Evolutionary conservation across 2,797 vertebrate species (phyloP).

Genomic region (Urosaurus nigricauda): DNA sequence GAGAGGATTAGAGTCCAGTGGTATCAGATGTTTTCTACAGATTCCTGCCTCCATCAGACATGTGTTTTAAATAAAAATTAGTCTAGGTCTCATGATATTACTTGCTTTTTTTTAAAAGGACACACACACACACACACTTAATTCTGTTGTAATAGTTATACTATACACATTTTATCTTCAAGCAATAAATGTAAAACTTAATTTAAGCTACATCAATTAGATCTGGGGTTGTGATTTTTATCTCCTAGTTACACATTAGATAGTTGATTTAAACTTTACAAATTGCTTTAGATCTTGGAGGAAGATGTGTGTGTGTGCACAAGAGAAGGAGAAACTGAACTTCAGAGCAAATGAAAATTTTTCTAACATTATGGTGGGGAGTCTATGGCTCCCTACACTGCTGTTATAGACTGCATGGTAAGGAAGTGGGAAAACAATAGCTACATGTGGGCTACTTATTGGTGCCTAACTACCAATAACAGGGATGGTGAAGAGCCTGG

Average conservation of each 20-base stretch:
- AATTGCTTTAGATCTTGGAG: constrained; percentile 67
- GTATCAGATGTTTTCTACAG: constrained; percentile 62
- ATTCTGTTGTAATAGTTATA: constrained; percentile 75
- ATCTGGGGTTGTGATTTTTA: constrained; percentile 74
- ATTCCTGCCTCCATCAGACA: constrained; percentile 60
- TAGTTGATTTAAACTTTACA: constrained; percentile 74
- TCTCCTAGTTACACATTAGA: constrained; percentile 73
- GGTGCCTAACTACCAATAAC: neutral
- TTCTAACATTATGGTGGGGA: constrained; percentile 4
- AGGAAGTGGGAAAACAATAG: constrained; percentile 64
- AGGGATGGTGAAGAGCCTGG: too few species aligned
- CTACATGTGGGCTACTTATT: constrained; percentile 26
- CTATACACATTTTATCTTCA: constrained; percentile 71
- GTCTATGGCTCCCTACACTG: too few species aligned
- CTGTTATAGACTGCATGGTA: constrained; percentile 46
- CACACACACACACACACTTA: constrained; percentile 44
- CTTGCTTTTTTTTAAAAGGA: constrained; percentile 1
- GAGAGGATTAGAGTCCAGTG: constrained; percentile 44
- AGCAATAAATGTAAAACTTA: constrained; percentile 72
- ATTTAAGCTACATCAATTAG: constrained; percentile 76
- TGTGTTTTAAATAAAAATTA: constrained; percentile 71
- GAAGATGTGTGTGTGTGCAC: neutral
- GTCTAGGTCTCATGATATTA: constrained; percentile 52
- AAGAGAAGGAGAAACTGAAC: neutral
- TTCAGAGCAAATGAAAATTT: constrained; percentile 56